These are phyloP conservation scores for Takifugu bimaculatus DNA, from an alignment of 2,113 vertebrate species.

Conservation along the genomic window DNA sequence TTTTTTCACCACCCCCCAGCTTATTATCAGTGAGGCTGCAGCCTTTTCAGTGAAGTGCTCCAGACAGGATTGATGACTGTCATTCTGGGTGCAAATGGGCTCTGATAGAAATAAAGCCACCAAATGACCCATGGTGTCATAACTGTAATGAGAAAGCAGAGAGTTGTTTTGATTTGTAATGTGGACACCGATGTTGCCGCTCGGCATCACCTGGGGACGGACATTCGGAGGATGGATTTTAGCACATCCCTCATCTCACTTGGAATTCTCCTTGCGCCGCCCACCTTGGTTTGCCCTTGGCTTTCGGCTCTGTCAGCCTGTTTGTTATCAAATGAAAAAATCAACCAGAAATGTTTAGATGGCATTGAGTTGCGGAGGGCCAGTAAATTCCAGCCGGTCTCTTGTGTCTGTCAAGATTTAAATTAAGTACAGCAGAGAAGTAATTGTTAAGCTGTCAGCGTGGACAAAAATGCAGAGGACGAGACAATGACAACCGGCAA, in stretches of 20 bases:
- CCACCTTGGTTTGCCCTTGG: constrained; percentile 38
- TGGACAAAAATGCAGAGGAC: background rate
- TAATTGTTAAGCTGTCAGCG: constrained; percentile 2
- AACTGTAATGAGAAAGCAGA: constrained; percentile 5
- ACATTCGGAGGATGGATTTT: constrained; percentile 28
- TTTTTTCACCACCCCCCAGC: too few species aligned
- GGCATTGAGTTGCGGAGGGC: background rate
- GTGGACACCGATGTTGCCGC: constrained; percentile 4
- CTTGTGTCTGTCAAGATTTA: constrained; percentile 1
- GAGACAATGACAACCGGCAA: background rate
- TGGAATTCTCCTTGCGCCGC: constrained; percentile 41
- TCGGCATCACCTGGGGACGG: constrained; percentile 5
- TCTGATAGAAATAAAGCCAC: constrained; percentile 24
- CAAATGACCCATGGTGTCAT: constrained; percentile 15
- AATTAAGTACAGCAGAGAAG: constrained; percentile 11
- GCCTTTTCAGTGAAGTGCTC: background rate
- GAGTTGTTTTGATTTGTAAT: constrained; percentile 4
- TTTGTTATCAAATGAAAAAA: constrained; percentile 40
- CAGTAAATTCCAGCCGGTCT: constrained; percentile 3
- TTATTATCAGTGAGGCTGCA: constrained; percentile 22
- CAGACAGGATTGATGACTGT: too few species aligned
- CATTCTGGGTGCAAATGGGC: constrained; percentile 14
- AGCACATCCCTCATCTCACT: constrained; percentile 27
- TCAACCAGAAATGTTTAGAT: background rate
- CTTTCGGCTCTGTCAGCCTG: constrained; percentile 28